Evolutionary conservation across 2,113 vertebrate genomes (phyloP).

Genomic region (Semnornis frantzii): DNA sequence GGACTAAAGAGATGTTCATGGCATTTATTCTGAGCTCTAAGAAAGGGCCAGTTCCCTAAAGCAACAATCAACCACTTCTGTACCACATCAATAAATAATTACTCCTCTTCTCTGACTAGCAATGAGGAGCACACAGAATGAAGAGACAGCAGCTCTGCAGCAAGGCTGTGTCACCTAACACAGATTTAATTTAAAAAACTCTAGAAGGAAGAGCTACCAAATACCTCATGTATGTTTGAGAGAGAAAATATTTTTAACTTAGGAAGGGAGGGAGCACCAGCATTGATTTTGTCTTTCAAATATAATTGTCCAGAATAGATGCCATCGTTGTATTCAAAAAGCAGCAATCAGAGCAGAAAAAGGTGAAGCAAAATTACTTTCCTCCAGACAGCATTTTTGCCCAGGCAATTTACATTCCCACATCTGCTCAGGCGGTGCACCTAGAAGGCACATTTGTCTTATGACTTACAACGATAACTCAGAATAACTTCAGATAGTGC

Average conservation of each 20-base stretch:
- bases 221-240: not conserved
- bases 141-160: not conserved
- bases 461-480: not conserved
- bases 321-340: not conserved
- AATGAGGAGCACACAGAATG: not conserved
- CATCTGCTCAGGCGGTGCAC: not conserved
- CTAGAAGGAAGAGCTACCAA: not conserved
- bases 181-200: not conserved
- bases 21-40: not conserved
- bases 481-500: not conserved
- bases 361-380: not conserved
- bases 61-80: not conserved
- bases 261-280: not conserved
- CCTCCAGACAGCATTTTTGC: not conserved
- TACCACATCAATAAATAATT: not conserved
- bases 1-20: not conserved
- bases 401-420: not conserved
- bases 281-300: slow-evolving; percentile 3
- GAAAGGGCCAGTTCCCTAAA: not conserved
- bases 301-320: not conserved
- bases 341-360: not conserved
- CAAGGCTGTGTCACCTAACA: not conserved
- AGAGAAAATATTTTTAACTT: not conserved
- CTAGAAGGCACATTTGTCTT: not conserved
- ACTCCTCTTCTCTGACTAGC: not conserved